phyloP scores from a whole-genome alignment of 2,888 invertebrate species.

The Perizoma affinitatum region DNA sequence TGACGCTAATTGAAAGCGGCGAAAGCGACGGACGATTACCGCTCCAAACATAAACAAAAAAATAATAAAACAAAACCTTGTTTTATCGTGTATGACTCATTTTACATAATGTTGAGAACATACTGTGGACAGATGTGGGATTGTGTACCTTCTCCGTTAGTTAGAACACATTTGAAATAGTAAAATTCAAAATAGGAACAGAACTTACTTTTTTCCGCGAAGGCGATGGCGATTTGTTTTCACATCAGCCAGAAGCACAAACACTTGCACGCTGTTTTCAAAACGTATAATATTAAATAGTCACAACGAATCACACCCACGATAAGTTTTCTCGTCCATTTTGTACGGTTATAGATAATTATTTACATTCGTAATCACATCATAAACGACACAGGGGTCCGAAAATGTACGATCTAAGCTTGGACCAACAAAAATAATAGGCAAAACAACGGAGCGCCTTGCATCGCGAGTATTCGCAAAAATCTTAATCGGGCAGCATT shows the following conservation, averaged over 20 bases:
- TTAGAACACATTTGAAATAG: not conserved
- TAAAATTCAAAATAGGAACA: conserved; percentile 22
- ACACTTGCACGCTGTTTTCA: conserved; percentile 40
- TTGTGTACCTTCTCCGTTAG: too few species aligned
- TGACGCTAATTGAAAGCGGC: conserved; percentile 47
- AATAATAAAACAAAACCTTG: conserved; percentile 41
- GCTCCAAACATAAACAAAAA: conserved; percentile 47
- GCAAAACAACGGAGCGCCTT: conserved; percentile 9
- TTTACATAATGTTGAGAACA: conserved; percentile 11
- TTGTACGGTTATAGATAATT: conserved; percentile 65
- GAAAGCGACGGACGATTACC: conserved; percentile 40
- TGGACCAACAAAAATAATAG: conserved; percentile 17
- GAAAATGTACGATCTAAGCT: conserved; percentile 14
- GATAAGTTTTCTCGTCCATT: conserved; percentile 71
- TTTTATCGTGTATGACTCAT: conserved; percentile 29
- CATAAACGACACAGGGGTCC: conserved; percentile 49
- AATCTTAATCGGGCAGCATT: not conserved
- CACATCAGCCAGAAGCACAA: conserved; percentile 16
- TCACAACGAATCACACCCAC: conserved; percentile 68
- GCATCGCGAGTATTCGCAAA: conserved; percentile 4
- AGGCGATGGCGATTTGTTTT: conserved; percentile 6
- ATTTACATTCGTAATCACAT: conserved; percentile 77
- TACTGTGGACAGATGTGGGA: conserved; percentile 26
- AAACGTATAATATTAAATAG: conserved; percentile 20
- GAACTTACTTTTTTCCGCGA: conserved; percentile 40